Base-by-base conservation (phyloP, 2,797 vertebrate genomes). In the Emys orbicularis region DNA sequence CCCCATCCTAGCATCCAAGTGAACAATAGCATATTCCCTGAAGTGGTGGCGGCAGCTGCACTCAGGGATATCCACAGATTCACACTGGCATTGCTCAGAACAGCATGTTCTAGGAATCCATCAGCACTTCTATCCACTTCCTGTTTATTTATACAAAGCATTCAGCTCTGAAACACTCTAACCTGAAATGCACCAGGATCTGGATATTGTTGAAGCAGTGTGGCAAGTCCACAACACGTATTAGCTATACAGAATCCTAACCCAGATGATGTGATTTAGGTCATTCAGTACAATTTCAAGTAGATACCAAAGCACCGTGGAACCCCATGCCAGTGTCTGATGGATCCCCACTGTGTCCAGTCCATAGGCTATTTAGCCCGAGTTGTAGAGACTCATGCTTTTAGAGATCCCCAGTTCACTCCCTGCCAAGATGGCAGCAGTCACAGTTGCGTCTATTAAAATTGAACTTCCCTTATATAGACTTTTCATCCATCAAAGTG, bases 191-290 rank as follows among this genome's bases (percentile, higher is more conserved):
- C 77, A 53, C 25, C 4, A 80, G 12, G 50, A 21, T 49, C 25
- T 0, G 0, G 76, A 31, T 5, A 47, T 1, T 1, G n/a, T 31
- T 29, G 12, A 65, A 87, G 2, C 31, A 80, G 34, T 57, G 1
- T n/a, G 5, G 57, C 49, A 53, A 50, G 47, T 31, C 83, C 25
- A 68, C 19, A 23, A 41, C 19, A 72, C 5, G 3, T 41, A 16
- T 11, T 47, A 88, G 13, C 72, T 59, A 5, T 0, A 1, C 0
- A 8, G 77, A 23, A 83, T 4, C 76, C 91, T 83, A 86, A 53
- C 3, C 2, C n/a, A 53, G 23, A 5, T 5, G 5, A 12, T 18
- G 53, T 31, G 49, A 82, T 11, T 23, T 74, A 29, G 27, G 19
- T 44, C 81, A 44, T 81, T 85, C 18, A 15, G 8, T 76, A 77